phyloP scores from a whole-genome alignment of 1,140 invertebrate species.

The Yoshiicerus persimilis region DNA sequence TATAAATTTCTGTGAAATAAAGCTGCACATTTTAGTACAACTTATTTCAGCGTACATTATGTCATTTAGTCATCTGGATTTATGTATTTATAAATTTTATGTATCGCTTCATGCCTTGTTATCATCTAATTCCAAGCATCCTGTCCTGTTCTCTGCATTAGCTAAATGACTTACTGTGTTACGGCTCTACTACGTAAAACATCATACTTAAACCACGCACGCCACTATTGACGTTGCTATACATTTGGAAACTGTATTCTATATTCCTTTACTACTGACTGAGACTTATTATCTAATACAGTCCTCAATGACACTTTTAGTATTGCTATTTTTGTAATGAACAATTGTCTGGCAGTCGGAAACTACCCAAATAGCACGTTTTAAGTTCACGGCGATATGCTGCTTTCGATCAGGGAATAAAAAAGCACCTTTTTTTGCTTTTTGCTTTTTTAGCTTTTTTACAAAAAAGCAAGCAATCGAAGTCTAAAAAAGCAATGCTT shows the following conservation, averaged over 20 bases:
- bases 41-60: background rate
- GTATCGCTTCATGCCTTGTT: conserved; percentile 38
- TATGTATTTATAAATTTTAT: conserved; percentile 17
- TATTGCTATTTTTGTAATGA: background rate
- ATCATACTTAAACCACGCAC: background rate
- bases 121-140: conserved; percentile 36
- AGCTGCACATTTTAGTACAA: background rate
- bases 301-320: background rate
- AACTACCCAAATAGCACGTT: background rate
- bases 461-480: too few relatives aligned
- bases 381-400: background rate
- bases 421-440: too few relatives aligned
- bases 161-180: background rate
- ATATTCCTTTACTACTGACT: too few relatives aligned
- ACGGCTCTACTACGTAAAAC: background rate
- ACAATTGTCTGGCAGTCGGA: background rate
- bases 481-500: too few relatives aligned
- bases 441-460: too few relatives aligned
- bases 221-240: background rate
- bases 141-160: conserved; percentile 23
- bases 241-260: background rate
- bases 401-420: too few relatives aligned
- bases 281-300: background rate
- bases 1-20: background rate
- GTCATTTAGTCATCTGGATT: background rate